phyloP scores from a whole-genome alignment of 2,113 vertebrate genomes.

The Parotia lawesii region DNA sequence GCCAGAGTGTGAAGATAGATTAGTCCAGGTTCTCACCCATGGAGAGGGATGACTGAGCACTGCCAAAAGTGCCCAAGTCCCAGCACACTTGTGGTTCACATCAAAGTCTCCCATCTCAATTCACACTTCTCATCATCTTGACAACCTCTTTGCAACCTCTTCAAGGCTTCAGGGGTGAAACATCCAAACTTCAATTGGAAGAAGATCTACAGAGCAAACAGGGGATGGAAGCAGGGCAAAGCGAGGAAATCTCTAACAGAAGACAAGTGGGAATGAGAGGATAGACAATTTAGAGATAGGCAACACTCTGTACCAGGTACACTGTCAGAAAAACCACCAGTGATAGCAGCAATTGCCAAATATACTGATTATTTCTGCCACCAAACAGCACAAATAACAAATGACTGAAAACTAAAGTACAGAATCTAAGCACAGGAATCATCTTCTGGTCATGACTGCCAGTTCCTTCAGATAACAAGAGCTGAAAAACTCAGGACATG shows the following conservation, averaged over 20 bases:
- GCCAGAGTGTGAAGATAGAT: background rate
- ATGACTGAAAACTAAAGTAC: background rate
- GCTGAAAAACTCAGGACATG: background rate
- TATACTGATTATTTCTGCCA: background rate
- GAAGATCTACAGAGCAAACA: background rate
- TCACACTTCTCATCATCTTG: background rate
- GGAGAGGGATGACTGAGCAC: background rate
- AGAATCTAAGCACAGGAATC: background rate
- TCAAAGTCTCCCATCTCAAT: background rate
- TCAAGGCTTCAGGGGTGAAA: background rate
- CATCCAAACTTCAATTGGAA: background rate
- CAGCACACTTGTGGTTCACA: background rate
- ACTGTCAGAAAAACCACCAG: background rate
- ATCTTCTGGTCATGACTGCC: background rate
- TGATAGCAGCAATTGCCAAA: background rate
- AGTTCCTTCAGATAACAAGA: background rate
- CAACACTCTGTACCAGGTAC: background rate
- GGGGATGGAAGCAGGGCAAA: background rate
- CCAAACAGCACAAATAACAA: background rate
- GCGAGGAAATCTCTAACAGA: background rate
- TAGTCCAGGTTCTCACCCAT: background rate
- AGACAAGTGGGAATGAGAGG: background rate
- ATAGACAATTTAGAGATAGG: background rate
- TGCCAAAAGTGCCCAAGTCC: fast-evolving
- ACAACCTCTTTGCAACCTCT: background rate